Base-by-base conservation (phyloP, 2,888 invertebrate genomes). In the Drosophila barbarae region DNA sequence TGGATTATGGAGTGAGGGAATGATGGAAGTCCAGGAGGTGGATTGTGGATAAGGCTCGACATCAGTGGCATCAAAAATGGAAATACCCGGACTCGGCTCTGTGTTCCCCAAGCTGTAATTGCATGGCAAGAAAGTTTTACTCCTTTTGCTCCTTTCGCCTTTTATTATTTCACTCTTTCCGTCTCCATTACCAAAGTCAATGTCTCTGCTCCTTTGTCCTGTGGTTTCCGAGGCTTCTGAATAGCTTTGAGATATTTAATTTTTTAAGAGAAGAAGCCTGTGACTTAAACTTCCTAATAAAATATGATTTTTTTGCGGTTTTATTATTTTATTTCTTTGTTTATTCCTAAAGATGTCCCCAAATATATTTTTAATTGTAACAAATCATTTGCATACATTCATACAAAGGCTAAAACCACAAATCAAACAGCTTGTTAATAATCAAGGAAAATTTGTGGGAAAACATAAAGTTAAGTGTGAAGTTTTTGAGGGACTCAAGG, bases 11-110 rank as follows among this genome's bases (percentile, higher is more conserved):
- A 41, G 32, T 41, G 8, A 32, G 46, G 54, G 54, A 10, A 10
- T 36, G 61, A 23, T 30, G 60, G 42, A 58, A 57, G 23, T 50
- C 38, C 51, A 52, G 56, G 39, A 26, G 30, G 12, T 18, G 38
- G 39, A 38, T 39, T 23, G 46, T 26, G 61, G 61, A 59, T 46
- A 51, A 36, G 35, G 42, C 61, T 51, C 51, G 52, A 64, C 52
- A 64, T 63, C 42, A 21, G 41, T 30, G 36, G 42, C 65, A 65
- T 63, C 58, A 68, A 66, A 66, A 66, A 68, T 66, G 69, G 23
- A 68, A 68, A 68, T 58, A 51, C 58, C 30, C n/a, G 1, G 26
- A 34, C 32, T 42, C 35, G 23, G 51, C 41, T 30, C 30, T 46
- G 46, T 46, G 46, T 30, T 46, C 46, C 30, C 46, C 18, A 21